Conservation (phyloP, 2,113 vertebrate genomes). For the Xenus cinereus region DNA sequence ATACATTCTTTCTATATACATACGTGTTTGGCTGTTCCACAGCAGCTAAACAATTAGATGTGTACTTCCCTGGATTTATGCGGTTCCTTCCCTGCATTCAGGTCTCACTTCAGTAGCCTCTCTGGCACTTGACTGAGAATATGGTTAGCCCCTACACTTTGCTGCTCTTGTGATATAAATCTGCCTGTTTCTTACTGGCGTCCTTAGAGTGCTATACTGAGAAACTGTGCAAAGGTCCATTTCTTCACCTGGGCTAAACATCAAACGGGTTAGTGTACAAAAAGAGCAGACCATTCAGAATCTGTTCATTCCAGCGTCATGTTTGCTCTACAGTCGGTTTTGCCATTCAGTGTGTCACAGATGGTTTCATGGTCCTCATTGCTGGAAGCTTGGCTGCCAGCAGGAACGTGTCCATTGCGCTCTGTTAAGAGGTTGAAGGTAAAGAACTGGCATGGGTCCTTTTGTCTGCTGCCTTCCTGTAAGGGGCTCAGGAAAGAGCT, state of each 20-base stretch:
- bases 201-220: not conserved
- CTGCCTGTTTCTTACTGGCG: not conserved
- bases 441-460: slow-evolving; percentile 52
- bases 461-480: not conserved
- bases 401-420: slow-evolving; percentile 21
- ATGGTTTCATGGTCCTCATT: not conserved
- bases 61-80: not conserved
- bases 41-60: not conserved
- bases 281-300: not conserved
- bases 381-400: not conserved
- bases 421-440: slow-evolving; percentile 65
- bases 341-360: slow-evolving; percentile 27
- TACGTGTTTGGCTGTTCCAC: not conserved
- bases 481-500: slow-evolving; percentile 73
- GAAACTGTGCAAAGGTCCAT: not conserved
- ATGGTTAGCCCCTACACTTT: not conserved
- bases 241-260: accelerated
- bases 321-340: not conserved
- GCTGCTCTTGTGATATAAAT: not conserved
- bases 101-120: not conserved
- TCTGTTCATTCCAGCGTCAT: not conserved
- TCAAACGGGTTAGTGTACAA: not conserved
- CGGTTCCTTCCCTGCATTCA: not conserved
- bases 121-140: not conserved
- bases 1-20: slow-evolving; percentile 2